Percentiles rank a stretch among this genome's conserved stretches.
phyloP scores from a whole-genome alignment of 2,797 vertebrate species.

The Clarias fuscus region DNA sequence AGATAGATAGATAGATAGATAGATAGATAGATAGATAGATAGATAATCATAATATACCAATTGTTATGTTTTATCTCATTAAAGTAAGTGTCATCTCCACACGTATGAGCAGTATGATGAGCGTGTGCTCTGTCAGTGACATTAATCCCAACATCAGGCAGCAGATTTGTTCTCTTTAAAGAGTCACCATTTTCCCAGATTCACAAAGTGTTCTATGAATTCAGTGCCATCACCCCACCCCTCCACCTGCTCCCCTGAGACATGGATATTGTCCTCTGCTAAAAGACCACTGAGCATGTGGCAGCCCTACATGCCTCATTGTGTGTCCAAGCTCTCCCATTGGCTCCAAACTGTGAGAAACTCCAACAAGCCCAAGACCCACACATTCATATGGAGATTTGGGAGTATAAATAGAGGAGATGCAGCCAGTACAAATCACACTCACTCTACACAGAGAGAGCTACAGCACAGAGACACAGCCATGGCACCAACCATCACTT shows the following conservation, averaged over 20 bases:
- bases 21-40: too few relatives aligned
- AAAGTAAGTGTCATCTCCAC: too few relatives aligned
- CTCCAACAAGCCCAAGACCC: slow-evolving; percentile 70
- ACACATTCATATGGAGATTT: slow-evolving; percentile 79
- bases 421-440: too few relatives aligned
- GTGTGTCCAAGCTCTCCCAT: slow-evolving; percentile 70
- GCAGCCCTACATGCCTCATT: slow-evolving; percentile 57
- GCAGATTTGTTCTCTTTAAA: slow-evolving; percentile 42
- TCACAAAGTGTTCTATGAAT: slow-evolving; percentile 25
- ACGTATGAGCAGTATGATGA: too few relatives aligned
- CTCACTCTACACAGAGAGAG: too few relatives aligned
- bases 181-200: slow-evolving; percentile 55
- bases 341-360: slow-evolving; percentile 88
- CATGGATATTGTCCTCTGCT: slow-evolving; percentile 51
- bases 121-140: not conserved
- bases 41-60: too few relatives aligned
- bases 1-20: too few relatives aligned
- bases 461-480: too few relatives aligned
- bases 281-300: slow-evolving; percentile 57
- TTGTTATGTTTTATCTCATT: too few relatives aligned
- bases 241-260: slow-evolving; percentile 49
- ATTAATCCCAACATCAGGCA: slow-evolving; percentile 47
- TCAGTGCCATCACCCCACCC: slow-evolving; percentile 38
- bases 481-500: too few relatives aligned
- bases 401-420: slow-evolving; percentile 77